Conservation (phyloP, 2,797 vertebrate species). For the Micromesistius poutassou region DNA sequence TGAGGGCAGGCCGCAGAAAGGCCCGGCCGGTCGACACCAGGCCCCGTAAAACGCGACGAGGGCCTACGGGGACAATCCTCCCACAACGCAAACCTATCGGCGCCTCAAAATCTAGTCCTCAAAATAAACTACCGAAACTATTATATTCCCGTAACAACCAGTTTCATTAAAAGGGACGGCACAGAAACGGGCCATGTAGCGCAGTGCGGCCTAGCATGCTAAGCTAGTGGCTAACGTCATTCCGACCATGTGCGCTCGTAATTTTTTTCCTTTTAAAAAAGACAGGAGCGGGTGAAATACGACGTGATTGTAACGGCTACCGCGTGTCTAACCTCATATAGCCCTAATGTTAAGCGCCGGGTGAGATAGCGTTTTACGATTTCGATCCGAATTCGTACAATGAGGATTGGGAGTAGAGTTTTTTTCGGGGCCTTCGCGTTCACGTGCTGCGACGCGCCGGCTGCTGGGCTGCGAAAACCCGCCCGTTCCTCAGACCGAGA, state of each 20-base stretch:
- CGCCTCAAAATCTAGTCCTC: no score
- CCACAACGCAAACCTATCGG: no score
- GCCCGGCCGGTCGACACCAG: background rate
- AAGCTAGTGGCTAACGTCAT: conserved; percentile 17
- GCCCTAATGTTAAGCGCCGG: no score
- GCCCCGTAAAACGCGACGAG: background rate
- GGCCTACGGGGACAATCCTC: no score
- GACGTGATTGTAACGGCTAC: no score
- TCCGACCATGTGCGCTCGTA: conserved; percentile 42
- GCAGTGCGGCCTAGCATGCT: conserved; percentile 18
- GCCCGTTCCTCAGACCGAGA: background rate
- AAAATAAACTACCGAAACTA: no score
- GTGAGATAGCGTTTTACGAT: no score
- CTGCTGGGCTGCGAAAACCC: background rate
- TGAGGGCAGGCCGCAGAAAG: background rate
- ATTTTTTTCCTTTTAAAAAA: no score
- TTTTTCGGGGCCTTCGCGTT: conserved; percentile 23
- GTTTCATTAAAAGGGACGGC: background rate
- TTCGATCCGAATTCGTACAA: no score
- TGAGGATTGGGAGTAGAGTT: background rate
- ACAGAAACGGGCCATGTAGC: background rate
- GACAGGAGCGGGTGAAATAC: no score
- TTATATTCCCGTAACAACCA: no score
- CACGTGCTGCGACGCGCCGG: conserved; percentile 48
- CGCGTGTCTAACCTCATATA: no score